Conservation (phyloP, 2,797 vertebrate genomes). For the Odontamblyopus lacepedii region DNA sequence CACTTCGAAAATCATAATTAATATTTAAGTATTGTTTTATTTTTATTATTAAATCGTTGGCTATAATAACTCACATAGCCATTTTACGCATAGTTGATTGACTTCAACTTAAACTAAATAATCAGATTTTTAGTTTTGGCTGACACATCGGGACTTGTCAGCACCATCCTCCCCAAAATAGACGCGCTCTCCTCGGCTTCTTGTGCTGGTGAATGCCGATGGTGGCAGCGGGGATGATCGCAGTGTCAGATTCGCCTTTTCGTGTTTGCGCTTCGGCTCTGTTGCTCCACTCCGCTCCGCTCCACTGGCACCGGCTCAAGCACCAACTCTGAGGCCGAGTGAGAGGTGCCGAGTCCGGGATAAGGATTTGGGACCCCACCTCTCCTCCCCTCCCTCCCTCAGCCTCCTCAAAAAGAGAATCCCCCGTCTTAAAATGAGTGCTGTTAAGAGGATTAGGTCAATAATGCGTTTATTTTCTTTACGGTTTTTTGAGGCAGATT, state of each 20-base stretch:
- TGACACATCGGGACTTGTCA: constrained; percentile 3
- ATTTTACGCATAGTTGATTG: background rate
- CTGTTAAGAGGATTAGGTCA: constrained; percentile 99
- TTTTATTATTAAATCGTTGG: background rate
- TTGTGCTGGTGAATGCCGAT: background rate
- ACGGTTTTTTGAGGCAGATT: constrained; percentile 94
- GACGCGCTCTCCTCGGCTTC: background rate
- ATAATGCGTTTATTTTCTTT: constrained; percentile 98
- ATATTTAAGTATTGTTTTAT: background rate
- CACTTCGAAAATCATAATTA: background rate
- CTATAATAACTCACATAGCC: background rate
- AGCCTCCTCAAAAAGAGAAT: constrained; percentile 81
- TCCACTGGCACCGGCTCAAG: background rate
- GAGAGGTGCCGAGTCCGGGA: constrained; percentile 68
- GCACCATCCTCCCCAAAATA: background rate
- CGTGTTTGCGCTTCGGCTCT: constrained; percentile 6
- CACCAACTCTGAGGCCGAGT: background rate
- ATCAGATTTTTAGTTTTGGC: background rate
- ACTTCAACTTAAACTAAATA: too few species aligned
- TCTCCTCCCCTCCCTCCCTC: constrained; percentile 49
- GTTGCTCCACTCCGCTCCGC: background rate
- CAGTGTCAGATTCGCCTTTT: constrained; percentile 3
- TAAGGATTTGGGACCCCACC: constrained; percentile 86
- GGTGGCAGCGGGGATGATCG: too few species aligned
- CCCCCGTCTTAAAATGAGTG: constrained; percentile 95